Percentiles rank a stretch among this genome's conserved stretches.
These are phyloP conservation scores for Holotrichia oblita DNA, from an alignment of 1,140 invertebrate species.

Conservation along the genomic window DNA sequence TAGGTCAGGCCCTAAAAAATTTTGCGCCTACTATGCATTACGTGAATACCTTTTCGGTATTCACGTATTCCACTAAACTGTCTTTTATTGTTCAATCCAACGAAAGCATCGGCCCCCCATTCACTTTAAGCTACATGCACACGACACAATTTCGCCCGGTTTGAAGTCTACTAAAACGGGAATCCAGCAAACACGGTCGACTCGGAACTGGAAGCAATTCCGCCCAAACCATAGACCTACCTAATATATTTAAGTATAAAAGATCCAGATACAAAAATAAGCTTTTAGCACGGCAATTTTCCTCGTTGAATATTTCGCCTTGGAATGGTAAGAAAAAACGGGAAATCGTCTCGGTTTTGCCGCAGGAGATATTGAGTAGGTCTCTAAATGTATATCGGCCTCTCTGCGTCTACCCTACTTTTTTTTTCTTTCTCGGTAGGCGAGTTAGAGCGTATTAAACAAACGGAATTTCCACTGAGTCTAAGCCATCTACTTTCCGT, in stretches of 20 bases:
- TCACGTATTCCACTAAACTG: no score
- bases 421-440: no score
- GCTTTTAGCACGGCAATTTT: conserved; percentile 6
- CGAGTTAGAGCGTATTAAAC: conserved; percentile 11
- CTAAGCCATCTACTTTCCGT: background rate
- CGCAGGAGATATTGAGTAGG: background rate
- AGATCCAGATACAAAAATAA: conserved; percentile 13
- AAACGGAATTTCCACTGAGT: background rate
- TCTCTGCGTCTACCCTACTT: background rate
- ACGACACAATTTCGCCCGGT: background rate
- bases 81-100: conserved; percentile 11
- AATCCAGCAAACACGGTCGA: background rate
- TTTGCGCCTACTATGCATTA: no score
- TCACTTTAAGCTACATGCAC: background rate
- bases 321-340: background rate
- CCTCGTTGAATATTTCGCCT: conserved; percentile 7
- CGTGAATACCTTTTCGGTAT: no score
- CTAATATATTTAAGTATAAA: conserved; percentile 18
- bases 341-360: background rate
- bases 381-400: background rate
- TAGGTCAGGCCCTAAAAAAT: no score
- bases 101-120: background rate
- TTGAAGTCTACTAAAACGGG: background rate
- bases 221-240: background rate
- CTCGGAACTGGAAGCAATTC: background rate